Evolutionary conservation across 2,888 invertebrate species (phyloP).

Genomic region (Andricus curvator): DNA sequence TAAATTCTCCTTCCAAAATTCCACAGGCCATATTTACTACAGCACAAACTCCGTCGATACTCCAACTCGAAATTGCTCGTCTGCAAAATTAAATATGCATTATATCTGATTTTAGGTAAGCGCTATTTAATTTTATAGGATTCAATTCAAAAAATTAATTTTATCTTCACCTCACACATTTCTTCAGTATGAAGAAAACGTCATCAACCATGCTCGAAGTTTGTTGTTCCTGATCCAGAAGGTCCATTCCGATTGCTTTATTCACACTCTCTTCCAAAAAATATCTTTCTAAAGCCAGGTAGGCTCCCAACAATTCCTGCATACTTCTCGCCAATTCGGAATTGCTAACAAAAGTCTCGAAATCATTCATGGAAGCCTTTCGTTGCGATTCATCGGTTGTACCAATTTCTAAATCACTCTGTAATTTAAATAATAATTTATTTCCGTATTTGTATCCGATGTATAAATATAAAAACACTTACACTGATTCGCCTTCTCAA

Average conservation of each 20-base stretch:
- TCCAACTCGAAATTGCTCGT: constrained; percentile 93
- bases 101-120: background rate
- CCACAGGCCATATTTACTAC: constrained; percentile 96
- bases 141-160: background rate
- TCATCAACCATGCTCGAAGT: constrained; percentile 98
- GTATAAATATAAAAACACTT: constrained; percentile 63
- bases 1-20: constrained; percentile 91
- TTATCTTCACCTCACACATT: constrained; percentile 88
- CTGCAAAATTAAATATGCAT: constrained; percentile 77
- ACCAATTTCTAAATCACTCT: constrained; percentile 84
- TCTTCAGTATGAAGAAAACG: constrained; percentile 97
- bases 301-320: constrained; percentile 91
- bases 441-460: background rate
- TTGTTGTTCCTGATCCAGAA: constrained; percentile 85
- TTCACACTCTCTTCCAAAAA: constrained; percentile 96
- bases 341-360: constrained; percentile 85
- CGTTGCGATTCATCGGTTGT: constrained; percentile 80
- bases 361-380: constrained; percentile 77
- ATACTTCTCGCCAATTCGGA: constrained; percentile 88
- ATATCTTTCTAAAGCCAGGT: constrained; percentile 94
- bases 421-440: constrained; percentile 44
- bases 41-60: constrained; percentile 97
- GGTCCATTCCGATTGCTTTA: constrained; percentile 92
- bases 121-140: too few relatives aligned
- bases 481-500: constrained; percentile 88